Evolutionary conservation across 2,797 vertebrate genomes (phyloP), one percentile per base, ranked within the genome.

Genomic region (Cichlasoma orientale): DNA sequence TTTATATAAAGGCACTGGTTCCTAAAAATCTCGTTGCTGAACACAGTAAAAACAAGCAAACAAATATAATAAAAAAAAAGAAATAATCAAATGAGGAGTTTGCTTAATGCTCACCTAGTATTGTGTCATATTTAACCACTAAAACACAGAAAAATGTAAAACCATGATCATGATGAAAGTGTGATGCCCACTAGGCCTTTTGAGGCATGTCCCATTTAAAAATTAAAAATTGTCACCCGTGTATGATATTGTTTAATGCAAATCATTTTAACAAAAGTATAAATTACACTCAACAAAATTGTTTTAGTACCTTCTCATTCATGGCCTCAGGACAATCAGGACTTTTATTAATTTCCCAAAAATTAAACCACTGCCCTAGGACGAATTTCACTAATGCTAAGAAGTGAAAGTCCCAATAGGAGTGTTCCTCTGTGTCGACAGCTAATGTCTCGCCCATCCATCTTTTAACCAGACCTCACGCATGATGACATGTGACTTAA

Each of bases 401-500:
- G 74, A 85, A 86, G 72, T 61, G 50, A 80, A 29, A 70, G 68
- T 63, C 74, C 74, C 80, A 77, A 72, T 82, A 84, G 82, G 19
- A 4, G 57, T 38, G 66, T 79, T 73, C 68, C 74, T 84, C 52
- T 59, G 71, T 56, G 83, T 85, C 21, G 44, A 87, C 76, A 82
- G 53, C 76, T 87, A 86, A 88, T 78, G 84, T 86, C 89, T 89
- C 87, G 82, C 74, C 79, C 86, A 91, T 88, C 85, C 80, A 84
- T 94, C 82, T 88, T 91, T 80, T 88, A 92, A 90, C 74, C 80
- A 88, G 83, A 82, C 73, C 61, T 82, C 76, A 58, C 56, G 79
- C 75, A 12, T 70, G 79, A 89, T 85, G 80, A 76, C n/a, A 82
- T 83, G 86, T 87, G 87, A 94, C 92, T 94, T 94, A 93, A 95